These are phyloP conservation scores for Podiceps cristatus DNA, from an alignment of 2,113 vertebrate species.

Conservation along the genomic window DNA sequence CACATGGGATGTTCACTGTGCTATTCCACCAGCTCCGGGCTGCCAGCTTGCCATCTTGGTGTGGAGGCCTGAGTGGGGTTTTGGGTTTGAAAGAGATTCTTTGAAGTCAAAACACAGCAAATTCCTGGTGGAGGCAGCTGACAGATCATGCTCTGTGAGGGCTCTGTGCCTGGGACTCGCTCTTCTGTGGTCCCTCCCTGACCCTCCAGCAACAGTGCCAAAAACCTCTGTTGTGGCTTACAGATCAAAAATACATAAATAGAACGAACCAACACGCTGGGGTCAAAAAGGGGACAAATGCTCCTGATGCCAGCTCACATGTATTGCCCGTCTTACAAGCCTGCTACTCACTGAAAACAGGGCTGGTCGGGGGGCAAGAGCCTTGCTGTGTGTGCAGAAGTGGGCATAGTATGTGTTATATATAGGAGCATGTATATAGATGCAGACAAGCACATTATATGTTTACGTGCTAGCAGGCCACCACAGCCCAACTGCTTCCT, in stretches of 20 bases:
- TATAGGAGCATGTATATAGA: neutral
- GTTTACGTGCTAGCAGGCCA: neutral
- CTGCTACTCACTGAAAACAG: neutral
- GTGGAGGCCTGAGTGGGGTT: neutral
- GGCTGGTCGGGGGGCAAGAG: neutral
- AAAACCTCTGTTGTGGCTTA: neutral
- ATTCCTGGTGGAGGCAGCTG: neutral
- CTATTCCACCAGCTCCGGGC: neutral
- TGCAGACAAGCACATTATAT: neutral
- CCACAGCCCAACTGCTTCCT: slow-evolving; percentile 22
- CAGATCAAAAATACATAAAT: slow-evolving; percentile 16
- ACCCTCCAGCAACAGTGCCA: neutral
- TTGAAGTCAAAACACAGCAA: slow-evolving; percentile 22
- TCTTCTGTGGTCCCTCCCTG: neutral
- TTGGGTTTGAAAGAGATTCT: slow-evolving; percentile 31
- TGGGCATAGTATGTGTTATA: rapidly evolving
- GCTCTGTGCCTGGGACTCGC: neutral
- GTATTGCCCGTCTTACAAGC: neutral
- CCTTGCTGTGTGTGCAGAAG: neutral
- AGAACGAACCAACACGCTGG: neutral
- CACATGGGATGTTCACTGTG: neutral
- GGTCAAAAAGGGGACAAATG: neutral
- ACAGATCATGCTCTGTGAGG: neutral
- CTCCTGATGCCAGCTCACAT: neutral
- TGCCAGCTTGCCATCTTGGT: neutral